phyloP scores from a whole-genome alignment of 2,797 vertebrate genomes.

The Spinibarbus caldwelli region DNA sequence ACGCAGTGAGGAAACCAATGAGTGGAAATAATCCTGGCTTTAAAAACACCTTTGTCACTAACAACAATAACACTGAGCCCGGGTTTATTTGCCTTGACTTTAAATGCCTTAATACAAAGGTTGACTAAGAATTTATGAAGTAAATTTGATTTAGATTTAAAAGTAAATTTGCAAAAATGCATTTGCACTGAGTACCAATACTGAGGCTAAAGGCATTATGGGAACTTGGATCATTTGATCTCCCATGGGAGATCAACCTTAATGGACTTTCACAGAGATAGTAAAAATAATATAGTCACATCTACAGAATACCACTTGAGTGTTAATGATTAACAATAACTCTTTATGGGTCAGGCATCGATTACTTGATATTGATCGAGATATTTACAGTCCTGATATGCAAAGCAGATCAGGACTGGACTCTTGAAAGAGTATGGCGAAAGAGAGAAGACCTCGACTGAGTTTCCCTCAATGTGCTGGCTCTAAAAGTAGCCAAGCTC shows the following conservation, averaged over 20 bases:
- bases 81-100: background rate
- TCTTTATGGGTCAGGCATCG: slow-evolving; percentile 60
- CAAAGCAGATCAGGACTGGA: slow-evolving; percentile 29
- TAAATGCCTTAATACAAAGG: background rate
- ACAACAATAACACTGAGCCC: slow-evolving; percentile 30
- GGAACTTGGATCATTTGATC: slow-evolving; percentile 58
- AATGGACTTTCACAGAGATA: slow-evolving; percentile 60
- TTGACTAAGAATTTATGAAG: background rate
- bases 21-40: slow-evolving; percentile 45
- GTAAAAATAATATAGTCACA: slow-evolving; percentile 64
- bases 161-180: background rate
- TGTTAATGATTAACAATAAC: slow-evolving; percentile 62
- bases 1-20: slow-evolving; percentile 52
- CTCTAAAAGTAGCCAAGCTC: slow-evolving; percentile 36
- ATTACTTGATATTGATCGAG: slow-evolving; percentile 40
- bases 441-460: slow-evolving; percentile 37
- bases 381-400: slow-evolving; percentile 59
- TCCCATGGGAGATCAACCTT: slow-evolving; percentile 29
- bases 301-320: slow-evolving; percentile 60
- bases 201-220: slow-evolving; percentile 57
- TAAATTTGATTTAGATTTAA: slow-evolving; percentile 26
- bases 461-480: slow-evolving; percentile 38
- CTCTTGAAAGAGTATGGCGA: background rate
- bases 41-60: slow-evolving; percentile 38
- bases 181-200: background rate